Conservation (phyloP, 2,113 vertebrate species). For the Thymallus thymallus region DNA sequence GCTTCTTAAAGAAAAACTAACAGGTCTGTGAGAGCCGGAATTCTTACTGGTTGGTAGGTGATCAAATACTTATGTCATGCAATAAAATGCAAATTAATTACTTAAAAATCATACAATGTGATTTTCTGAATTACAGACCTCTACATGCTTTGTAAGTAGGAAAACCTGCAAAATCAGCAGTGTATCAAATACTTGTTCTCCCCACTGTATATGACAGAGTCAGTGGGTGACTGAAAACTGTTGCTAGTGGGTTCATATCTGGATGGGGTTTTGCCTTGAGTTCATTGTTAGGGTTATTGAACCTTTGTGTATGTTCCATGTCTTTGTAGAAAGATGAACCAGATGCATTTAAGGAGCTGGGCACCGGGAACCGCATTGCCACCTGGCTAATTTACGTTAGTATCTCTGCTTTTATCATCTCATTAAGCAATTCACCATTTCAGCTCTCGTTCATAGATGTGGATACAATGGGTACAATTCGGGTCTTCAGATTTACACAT, state of each 20-base stretch:
- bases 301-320: conserved; percentile 13
- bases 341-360: conserved; percentile 91
- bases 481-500: neutral
- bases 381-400: conserved; percentile 98
- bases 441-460: neutral
- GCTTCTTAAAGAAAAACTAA: too few relatives aligned
- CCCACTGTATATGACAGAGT: neutral
- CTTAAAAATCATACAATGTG: too few relatives aligned
- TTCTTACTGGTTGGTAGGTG: too few relatives aligned
- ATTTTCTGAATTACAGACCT: too few relatives aligned
- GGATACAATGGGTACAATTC: neutral
- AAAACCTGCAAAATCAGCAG: too few relatives aligned
- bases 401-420: conserved; percentile 31
- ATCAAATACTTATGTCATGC: too few relatives aligned
- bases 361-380: conserved; percentile 95
- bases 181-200: too few relatives aligned
- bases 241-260: neutral
- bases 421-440: conserved; percentile 1
- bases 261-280: neutral
- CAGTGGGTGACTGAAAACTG: neutral
- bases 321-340: conserved; percentile 89
- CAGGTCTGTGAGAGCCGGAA: too few relatives aligned
- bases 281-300: neutral
- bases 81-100: too few relatives aligned
- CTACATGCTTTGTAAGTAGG: too few relatives aligned